Conservation (phyloP, 2,797 vertebrate genomes). For the Phataginus tetradactyla region DNA sequence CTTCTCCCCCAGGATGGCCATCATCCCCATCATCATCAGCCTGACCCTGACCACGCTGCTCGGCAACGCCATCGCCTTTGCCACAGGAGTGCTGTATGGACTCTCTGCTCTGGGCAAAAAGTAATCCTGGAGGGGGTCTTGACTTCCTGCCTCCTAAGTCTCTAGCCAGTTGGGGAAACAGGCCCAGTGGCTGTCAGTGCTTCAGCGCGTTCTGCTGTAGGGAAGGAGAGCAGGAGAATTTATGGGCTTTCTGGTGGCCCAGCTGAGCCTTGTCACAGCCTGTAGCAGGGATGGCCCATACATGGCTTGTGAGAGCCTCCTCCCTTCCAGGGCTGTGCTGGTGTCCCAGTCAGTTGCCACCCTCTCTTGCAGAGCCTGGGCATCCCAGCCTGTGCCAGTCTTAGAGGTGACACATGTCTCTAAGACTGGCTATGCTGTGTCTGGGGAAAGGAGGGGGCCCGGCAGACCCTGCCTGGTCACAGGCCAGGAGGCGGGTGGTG, state of each 20-base stretch:
- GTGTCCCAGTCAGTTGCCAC: accelerated
- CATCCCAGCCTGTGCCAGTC: background rate
- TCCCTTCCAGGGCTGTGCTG: accelerated
- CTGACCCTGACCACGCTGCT: slow-evolving; percentile 95
- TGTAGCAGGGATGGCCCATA: background rate
- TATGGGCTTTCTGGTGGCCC: accelerated
- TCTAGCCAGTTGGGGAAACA: background rate
- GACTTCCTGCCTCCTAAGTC: background rate
- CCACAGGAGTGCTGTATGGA: slow-evolving; percentile 97
- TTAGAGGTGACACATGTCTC: background rate
- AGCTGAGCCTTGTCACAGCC: accelerated
- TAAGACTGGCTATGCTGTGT: background rate
- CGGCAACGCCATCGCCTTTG: slow-evolving; percentile 96
- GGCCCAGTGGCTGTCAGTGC: background rate
- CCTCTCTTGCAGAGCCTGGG: background rate
- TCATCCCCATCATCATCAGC: slow-evolving; percentile 92
- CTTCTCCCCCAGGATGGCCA: slow-evolving; percentile 91
- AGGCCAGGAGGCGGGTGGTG: background rate
- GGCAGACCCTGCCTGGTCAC: accelerated
- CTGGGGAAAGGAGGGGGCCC: background rate
- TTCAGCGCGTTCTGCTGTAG: background rate
- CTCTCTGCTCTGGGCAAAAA: slow-evolving; percentile 96
- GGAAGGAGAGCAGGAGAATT: background rate
- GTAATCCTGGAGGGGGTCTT: slow-evolving; percentile 78
- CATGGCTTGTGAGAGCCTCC: accelerated